Evolutionary conservation across 23 tunicate genomes (phyloP).

Genomic region (Corella eumyota): DNA sequence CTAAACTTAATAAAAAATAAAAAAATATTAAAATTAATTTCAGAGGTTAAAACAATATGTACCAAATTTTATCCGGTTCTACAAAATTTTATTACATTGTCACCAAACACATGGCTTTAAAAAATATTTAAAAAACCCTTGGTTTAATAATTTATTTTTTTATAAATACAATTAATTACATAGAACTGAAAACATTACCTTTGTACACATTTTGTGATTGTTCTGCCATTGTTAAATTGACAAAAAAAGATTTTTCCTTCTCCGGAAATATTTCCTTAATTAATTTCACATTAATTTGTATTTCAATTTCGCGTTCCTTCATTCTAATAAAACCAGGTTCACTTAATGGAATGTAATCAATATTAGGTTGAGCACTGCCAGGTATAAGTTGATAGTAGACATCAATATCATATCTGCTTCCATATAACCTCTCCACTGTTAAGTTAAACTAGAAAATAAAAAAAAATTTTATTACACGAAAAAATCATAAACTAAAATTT

Average conservation of each 20-base stretch:
- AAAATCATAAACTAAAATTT: too few relatives aligned
- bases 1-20: too few relatives aligned
- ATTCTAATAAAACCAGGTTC: constrained; percentile 5
- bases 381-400: constrained; percentile 33
- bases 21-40: too few relatives aligned
- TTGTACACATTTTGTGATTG: constrained; percentile 35
- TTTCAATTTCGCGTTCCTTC: constrained; percentile 18
- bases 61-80: too few relatives aligned
- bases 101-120: too few relatives aligned
- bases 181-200: constrained; percentile 8
- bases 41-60: too few relatives aligned
- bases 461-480: not conserved
- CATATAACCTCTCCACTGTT: constrained; percentile 63
- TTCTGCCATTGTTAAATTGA: constrained; percentile 16
- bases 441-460: constrained; percentile 39
- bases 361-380: constrained; percentile 11
- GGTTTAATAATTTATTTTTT: too few relatives aligned
- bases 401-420: constrained; percentile 41
- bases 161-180: too few relatives aligned
- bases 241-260: constrained; percentile 24
- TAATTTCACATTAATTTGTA: constrained; percentile 13
- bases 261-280: constrained; percentile 4
- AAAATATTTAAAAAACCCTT: too few relatives aligned
- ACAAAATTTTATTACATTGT: constrained; percentile 2
- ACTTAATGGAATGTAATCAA: constrained; percentile 8